Conservation (phyloP, 2,888 invertebrate species). For the Trichogramma evanescens region DNA sequence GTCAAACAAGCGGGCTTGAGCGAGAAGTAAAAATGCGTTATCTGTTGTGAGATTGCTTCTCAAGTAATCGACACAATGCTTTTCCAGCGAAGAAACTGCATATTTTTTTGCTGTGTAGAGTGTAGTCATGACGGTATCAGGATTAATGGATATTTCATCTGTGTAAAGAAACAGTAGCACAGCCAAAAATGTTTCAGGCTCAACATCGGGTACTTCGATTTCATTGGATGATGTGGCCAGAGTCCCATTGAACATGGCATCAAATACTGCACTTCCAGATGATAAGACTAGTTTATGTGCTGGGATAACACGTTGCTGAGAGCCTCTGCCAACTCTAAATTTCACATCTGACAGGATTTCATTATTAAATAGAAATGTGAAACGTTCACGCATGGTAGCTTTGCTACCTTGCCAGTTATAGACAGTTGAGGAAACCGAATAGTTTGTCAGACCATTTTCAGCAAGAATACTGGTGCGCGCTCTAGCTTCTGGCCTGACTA, state of each 20-base stretch:
- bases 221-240: slow-evolving; percentile 63
- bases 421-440: slow-evolving; percentile 26
- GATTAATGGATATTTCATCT: slow-evolving; percentile 75
- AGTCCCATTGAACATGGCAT: slow-evolving; percentile 79
- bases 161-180: slow-evolving; percentile 69
- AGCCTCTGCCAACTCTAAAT: slow-evolving; percentile 70
- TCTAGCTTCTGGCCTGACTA: slow-evolving; percentile 31
- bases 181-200: slow-evolving; percentile 72
- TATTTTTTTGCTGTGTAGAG: slow-evolving; percentile 83
- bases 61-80: slow-evolving; percentile 74
- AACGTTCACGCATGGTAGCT: slow-evolving; percentile 66
- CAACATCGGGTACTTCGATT: slow-evolving; percentile 76
- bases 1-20: slow-evolving; percentile 74
- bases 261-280: slow-evolving; percentile 78
- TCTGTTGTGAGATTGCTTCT: slow-evolving; percentile 69
- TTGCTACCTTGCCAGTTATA: slow-evolving; percentile 71
- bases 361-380: slow-evolving; percentile 63
- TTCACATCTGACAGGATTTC: slow-evolving; percentile 66
- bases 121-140: slow-evolving; percentile 81
- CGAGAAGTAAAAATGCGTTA: slow-evolving; percentile 75
- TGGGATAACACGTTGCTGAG: slow-evolving; percentile 63
- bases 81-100: slow-evolving; percentile 74
- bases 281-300: slow-evolving; percentile 76
- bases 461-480: slow-evolving; percentile 28
- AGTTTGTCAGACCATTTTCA: slow-evolving; percentile 26